Percentiles rank a stretch among this genome's conserved stretches.
Conservation (phyloP, 2,888 invertebrate species). For the Rhyacophila evoluta region DNA sequence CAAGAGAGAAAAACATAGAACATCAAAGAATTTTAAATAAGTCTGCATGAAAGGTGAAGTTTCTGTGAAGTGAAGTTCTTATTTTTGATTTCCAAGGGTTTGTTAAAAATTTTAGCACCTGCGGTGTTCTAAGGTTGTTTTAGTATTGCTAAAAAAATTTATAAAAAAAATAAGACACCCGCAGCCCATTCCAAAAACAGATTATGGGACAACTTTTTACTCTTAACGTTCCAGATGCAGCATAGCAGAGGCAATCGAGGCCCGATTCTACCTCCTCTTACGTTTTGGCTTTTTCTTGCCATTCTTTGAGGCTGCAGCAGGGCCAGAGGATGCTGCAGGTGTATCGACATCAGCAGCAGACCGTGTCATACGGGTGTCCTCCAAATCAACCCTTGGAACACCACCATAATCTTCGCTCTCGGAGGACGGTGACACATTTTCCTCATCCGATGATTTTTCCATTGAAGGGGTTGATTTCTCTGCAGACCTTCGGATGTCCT, state of each 20-base stretch:
- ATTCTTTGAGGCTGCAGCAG: constrained; percentile 61
- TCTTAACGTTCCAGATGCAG: too few relatives aligned
- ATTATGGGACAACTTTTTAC: too few relatives aligned
- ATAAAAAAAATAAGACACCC: too few relatives aligned
- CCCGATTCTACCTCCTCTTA: constrained; percentile 71
- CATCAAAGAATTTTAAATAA: too few relatives aligned
- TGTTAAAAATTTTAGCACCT: constrained; percentile 13
- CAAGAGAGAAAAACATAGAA: background rate
- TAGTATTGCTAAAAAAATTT: constrained; percentile 9
- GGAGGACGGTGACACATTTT: constrained; percentile 66
- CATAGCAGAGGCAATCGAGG: background rate
- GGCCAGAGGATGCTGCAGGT: constrained; percentile 59
- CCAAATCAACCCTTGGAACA: constrained; percentile 56
- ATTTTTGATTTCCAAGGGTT: too few relatives aligned
- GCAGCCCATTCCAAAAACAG: too few relatives aligned
- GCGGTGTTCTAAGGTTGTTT: background rate
- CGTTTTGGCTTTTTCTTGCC: constrained; percentile 72
- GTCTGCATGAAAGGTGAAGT: too few relatives aligned
- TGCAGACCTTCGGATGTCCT: background rate
- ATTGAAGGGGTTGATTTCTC: constrained; percentile 53
- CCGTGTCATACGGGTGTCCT: constrained; percentile 60
- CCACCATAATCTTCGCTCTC: constrained; percentile 69
- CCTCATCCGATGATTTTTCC: constrained; percentile 73
- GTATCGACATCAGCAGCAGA: constrained; percentile 61
- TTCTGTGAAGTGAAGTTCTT: too few relatives aligned